Percentiles rank a stretch among this genome's conserved stretches.
phyloP scores from a whole-genome alignment of 2,797 vertebrate species.

The Helicolenus hilgendorfi region DNA sequence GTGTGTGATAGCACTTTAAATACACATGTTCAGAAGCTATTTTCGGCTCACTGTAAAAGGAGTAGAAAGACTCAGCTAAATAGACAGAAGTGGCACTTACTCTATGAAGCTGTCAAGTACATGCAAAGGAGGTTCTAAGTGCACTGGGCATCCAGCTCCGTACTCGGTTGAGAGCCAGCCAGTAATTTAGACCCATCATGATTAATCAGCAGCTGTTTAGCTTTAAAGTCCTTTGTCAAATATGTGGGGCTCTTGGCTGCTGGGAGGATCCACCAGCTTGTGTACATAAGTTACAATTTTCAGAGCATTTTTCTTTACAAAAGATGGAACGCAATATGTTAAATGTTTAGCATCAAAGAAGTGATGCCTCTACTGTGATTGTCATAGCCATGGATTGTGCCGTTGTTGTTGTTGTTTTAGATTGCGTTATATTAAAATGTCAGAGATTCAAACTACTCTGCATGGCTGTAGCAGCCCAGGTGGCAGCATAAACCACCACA shows the following conservation, averaged over 20 bases:
- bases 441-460: constrained; percentile 64
- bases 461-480: constrained; percentile 52
- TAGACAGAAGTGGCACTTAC: constrained; percentile 67
- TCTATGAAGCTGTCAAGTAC: constrained; percentile 80
- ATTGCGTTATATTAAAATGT: constrained; percentile 71
- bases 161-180: constrained; percentile 73
- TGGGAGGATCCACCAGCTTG: constrained; percentile 55
- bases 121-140: constrained; percentile 78
- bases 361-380: constrained; percentile 46
- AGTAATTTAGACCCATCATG: constrained; percentile 78
- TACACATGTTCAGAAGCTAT: constrained; percentile 2
- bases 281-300: constrained; percentile 40
- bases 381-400: constrained; percentile 34
- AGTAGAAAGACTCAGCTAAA: constrained; percentile 65
- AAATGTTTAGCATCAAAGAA: constrained; percentile 56
- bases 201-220: constrained; percentile 86
- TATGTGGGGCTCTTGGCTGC: constrained; percentile 58
- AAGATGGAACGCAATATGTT: constrained; percentile 36
- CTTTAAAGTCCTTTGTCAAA: constrained; percentile 78
- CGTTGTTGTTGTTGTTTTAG: constrained; percentile 58
- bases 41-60: constrained; percentile 31
- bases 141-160: constrained; percentile 69
- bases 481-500: constrained; percentile 66
- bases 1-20: constrained; percentile 4
- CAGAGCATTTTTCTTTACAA: background rate